Conservation (phyloP, 1,140 invertebrate genomes). For the Anadara kagoshimensis region DNA sequence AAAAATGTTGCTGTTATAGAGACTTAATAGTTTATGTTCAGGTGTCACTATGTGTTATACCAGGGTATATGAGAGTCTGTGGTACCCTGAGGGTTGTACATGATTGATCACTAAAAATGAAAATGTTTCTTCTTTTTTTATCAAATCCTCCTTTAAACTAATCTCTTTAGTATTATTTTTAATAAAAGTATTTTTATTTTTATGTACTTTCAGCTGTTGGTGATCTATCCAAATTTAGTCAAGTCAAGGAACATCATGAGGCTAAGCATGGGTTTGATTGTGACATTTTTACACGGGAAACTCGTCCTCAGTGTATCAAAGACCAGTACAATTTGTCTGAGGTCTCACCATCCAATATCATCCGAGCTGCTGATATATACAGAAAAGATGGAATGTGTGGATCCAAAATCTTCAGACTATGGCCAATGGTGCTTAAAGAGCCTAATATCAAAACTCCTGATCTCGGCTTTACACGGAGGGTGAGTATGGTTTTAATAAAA, state of each 20-base stretch:
- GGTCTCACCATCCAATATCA: conserved; percentile 55
- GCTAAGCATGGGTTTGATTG: conserved; percentile 63
- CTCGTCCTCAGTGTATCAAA: conserved; percentile 59
- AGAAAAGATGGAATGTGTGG: conserved; percentile 63
- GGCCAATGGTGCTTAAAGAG: conserved; percentile 65
- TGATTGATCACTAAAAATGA: neutral
- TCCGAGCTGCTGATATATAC: conserved; percentile 58
- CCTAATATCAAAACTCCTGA: conserved; percentile 52
- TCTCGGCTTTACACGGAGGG: conserved; percentile 54
- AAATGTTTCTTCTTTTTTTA: neutral
- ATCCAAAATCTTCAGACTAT: conserved; percentile 61
- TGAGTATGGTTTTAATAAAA: no score
- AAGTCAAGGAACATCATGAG: conserved; percentile 52
- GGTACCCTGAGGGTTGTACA: no score
- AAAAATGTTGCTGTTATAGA: no score
- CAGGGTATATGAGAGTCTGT: no score
- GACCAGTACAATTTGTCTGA: conserved; percentile 57
- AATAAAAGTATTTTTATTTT: no score
- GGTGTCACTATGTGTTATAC: no score
- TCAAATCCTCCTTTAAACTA: no score
- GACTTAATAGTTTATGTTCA: no score
- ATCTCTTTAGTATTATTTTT: no score
- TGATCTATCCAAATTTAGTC: conserved; percentile 59
- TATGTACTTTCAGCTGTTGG: conserved; percentile 58
- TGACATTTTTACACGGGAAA: conserved; percentile 56